Conservation (phyloP, 2,797 vertebrate species). For the Sandelia bainsii region DNA sequence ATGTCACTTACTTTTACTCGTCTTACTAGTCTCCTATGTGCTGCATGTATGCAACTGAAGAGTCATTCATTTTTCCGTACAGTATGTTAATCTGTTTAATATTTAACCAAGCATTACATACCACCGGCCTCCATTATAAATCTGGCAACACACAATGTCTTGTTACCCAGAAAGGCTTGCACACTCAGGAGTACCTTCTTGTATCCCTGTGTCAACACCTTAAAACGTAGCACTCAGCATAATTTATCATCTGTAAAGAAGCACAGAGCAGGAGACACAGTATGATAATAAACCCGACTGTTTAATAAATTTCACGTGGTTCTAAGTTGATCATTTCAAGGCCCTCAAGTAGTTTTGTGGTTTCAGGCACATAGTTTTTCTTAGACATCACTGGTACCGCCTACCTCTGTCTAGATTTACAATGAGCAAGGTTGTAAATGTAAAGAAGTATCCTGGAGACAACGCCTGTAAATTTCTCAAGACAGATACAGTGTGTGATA, state of each 20-base stretch:
- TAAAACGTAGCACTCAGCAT: constrained; percentile 57
- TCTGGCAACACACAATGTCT: constrained; percentile 38
- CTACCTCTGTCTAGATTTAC: constrained; percentile 9
- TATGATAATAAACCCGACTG: constrained; percentile 50
- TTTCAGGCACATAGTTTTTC: constrained; percentile 38
- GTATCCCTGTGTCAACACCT: constrained; percentile 8
- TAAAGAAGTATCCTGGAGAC: constrained; percentile 9
- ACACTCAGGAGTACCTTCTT: constrained; percentile 33
- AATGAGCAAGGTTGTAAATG: background rate
- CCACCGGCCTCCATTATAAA: constrained; percentile 41
- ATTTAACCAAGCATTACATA: constrained; percentile 56
- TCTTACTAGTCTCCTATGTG: no score
- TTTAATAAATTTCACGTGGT: constrained; percentile 36
- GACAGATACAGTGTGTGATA: constrained; percentile 29
- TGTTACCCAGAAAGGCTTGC: constrained; percentile 29
- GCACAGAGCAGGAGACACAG: constrained; percentile 18
- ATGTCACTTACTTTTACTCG: background rate
- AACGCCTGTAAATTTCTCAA: constrained; percentile 46
- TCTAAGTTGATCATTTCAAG: constrained; percentile 27
- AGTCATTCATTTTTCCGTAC: constrained; percentile 3
- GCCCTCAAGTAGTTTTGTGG: constrained; percentile 5
- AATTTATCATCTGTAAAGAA: constrained; percentile 37
- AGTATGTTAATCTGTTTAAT: constrained; percentile 46
- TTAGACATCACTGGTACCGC: background rate
- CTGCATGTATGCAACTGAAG: no score